Evolutionary conservation across 2,113 vertebrate genomes (phyloP).

Genomic region (Sapayoa aenigma): DNA sequence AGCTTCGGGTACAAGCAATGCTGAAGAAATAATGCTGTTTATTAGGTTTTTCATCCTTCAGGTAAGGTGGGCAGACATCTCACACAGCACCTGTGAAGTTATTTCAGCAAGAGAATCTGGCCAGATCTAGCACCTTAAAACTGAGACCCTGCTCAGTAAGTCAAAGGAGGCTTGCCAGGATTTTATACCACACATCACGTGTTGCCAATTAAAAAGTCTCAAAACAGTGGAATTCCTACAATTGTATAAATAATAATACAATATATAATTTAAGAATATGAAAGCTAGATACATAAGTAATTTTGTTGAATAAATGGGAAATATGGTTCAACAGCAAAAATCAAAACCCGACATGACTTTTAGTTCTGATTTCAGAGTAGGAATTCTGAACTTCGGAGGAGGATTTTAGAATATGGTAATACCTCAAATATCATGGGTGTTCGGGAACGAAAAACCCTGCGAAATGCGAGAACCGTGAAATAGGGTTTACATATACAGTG

Average conservation of each 20-base stretch:
- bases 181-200: background rate
- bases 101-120: background rate
- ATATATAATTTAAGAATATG: background rate
- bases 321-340: background rate
- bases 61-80: background rate
- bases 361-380: background rate
- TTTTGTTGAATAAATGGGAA: background rate
- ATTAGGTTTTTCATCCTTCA: background rate
- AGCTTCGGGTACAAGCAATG: rapidly evolving
- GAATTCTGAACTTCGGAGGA: background rate
- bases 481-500: no score
- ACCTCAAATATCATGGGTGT: no score
- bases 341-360: background rate
- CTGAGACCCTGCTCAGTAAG: background rate
- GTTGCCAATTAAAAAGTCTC: background rate
- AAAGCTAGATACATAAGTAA: background rate
- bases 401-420: background rate
- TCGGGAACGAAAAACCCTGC: no score
- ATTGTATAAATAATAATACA: background rate
- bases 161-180: background rate
- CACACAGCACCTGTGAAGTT: background rate
- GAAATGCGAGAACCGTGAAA: no score
- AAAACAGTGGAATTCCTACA: background rate
- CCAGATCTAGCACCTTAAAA: background rate
- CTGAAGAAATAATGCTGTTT: background rate